Evolutionary conservation across 2,888 invertebrate species (phyloP).

Genomic region (Mimas tiliae): DNA sequence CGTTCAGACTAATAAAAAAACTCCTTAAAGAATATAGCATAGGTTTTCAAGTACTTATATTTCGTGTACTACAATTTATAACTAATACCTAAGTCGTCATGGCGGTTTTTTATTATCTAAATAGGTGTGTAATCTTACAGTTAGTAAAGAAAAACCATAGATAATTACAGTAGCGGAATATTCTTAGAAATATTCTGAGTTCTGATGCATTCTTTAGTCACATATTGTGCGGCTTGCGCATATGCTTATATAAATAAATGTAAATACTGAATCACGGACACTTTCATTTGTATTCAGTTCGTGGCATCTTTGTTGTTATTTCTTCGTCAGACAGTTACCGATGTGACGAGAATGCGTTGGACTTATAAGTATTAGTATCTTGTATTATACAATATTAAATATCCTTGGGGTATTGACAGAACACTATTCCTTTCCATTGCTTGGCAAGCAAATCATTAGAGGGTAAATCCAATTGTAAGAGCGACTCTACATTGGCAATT

Average conservation of each 20-base stretch:
- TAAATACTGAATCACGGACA: constrained; percentile 24
- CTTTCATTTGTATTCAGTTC: constrained; percentile 28
- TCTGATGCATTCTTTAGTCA: neutral
- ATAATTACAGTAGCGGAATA: neutral
- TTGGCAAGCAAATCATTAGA: too few relatives aligned
- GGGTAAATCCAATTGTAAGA: too few relatives aligned
- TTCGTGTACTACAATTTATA: too few relatives aligned
- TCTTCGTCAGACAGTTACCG: constrained; percentile 18
- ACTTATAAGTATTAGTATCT: constrained; percentile 11
- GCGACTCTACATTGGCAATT: too few relatives aligned
- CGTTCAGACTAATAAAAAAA: too few relatives aligned
- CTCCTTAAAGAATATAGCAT: too few relatives aligned
- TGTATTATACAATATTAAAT: neutral
- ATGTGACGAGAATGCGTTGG: constrained; percentile 23
- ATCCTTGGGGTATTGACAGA: too few relatives aligned
- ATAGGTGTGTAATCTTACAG: neutral
- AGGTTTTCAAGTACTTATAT: too few relatives aligned
- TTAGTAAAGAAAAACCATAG: neutral
- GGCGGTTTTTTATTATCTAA: too few relatives aligned
- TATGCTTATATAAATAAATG: neutral
- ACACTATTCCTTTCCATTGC: neutral
- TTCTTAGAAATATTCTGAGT: neutral
- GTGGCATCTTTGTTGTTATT: constrained; percentile 22
- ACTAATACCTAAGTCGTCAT: too few relatives aligned
- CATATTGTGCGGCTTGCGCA: neutral